Conservation (phyloP, 1,140 invertebrate species). For the Heliconius hermathena region DNA sequence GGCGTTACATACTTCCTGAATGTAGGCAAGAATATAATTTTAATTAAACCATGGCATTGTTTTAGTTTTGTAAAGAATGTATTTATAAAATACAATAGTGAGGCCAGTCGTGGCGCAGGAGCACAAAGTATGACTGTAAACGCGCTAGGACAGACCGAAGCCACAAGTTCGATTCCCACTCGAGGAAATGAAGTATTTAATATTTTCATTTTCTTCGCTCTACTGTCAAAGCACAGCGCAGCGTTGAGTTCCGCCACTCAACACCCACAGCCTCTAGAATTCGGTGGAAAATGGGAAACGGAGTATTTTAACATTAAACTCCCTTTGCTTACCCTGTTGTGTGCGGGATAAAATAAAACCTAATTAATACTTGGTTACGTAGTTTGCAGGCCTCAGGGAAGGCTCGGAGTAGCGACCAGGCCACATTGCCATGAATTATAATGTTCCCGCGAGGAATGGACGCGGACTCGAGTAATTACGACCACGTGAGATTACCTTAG, state of each 20-base stretch:
- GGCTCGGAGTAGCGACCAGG: background rate
- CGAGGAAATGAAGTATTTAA: too few relatives aligned
- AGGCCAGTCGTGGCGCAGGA: too few relatives aligned
- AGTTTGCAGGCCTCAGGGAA: slow-evolving; percentile 4
- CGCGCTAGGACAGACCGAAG: too few relatives aligned
- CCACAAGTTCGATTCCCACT: too few relatives aligned
- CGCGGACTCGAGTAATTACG: background rate
- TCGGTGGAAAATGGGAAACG: too few relatives aligned
- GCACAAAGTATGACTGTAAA: too few relatives aligned
- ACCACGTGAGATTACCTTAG: background rate
- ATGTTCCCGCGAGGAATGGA: slow-evolving; percentile 5
- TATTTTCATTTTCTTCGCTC: too few relatives aligned
- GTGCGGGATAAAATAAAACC: background rate
- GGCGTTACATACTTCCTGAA: background rate
- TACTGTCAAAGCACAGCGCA: too few relatives aligned
- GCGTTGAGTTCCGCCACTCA: too few relatives aligned
- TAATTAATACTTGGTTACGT: background rate
- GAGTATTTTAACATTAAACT: too few relatives aligned
- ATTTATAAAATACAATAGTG: background rate
- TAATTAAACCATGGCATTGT: slow-evolving; percentile 1
- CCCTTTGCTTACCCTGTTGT: too few relatives aligned
- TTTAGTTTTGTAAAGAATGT: background rate
- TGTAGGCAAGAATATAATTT: background rate
- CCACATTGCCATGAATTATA: slow-evolving; percentile 4
- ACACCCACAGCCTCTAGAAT: too few relatives aligned